Evolutionary conservation across 2,888 invertebrate species (phyloP).

Genomic region (Tinea trinotella): DNA sequence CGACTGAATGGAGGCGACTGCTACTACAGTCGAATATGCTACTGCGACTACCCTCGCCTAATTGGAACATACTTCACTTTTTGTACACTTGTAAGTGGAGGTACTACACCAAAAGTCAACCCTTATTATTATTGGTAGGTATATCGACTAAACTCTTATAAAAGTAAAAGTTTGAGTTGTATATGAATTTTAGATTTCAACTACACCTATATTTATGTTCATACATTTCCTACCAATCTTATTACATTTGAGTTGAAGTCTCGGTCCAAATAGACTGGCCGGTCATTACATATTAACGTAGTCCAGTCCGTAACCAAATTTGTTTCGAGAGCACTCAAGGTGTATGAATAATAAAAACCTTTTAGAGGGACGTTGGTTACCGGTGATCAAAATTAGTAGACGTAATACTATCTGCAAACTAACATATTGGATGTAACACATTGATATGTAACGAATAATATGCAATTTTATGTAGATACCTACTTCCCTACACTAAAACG

Average conservation of each 20-base stretch:
- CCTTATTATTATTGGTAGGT: too few species aligned
- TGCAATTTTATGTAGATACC: neutral
- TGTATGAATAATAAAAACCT: constrained; percentile 16
- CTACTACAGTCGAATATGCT: too few species aligned
- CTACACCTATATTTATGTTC: too few species aligned
- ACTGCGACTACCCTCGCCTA: too few species aligned
- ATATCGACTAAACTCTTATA: too few species aligned
- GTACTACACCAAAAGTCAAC: too few species aligned
- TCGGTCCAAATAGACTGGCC: neutral
- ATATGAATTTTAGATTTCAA: too few species aligned
- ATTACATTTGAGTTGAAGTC: neutral
- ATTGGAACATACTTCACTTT: too few species aligned
- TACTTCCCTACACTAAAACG: neutral
- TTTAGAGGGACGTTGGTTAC: neutral
- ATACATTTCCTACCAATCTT: neutral
- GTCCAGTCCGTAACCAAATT: constrained; percentile 8
- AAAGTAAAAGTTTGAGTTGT: too few species aligned
- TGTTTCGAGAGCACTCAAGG: constrained; percentile 18
- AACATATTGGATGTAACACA: neutral
- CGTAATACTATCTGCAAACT: neutral
- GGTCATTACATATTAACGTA: constrained; percentile 10
- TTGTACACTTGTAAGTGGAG: too few species aligned
- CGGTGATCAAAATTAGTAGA: neutral
- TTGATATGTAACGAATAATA: neutral
- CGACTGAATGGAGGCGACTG: too few species aligned